A percentile compares a stretch with the other conserved stretches of the same genome.
These are phyloP conservation scores for Drosophila grimshawi DNA, from an alignment of 1,140 invertebrate genomes.

Conservation along the genomic window DNA sequence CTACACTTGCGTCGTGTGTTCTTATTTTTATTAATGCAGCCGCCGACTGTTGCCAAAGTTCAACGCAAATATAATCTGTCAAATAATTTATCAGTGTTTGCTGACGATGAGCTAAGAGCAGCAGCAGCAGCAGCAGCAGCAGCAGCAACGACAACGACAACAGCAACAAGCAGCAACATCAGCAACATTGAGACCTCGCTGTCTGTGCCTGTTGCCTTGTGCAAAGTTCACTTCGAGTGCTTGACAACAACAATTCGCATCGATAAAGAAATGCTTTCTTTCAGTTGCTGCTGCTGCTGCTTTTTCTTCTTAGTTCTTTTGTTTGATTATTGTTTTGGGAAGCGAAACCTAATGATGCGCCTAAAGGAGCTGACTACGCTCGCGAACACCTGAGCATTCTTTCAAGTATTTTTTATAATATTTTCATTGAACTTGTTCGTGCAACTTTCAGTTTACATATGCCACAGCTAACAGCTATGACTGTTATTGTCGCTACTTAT, in stretches of 20 bases:
- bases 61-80: slow-evolving; percentile 82
- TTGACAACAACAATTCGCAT: slow-evolving; percentile 47
- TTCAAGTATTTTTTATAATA: background rate
- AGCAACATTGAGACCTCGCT: slow-evolving; percentile 48
- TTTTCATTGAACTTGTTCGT: slow-evolving; percentile 14
- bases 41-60: slow-evolving; percentile 65
- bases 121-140: slow-evolving; percentile 16
- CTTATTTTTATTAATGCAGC: slow-evolving; percentile 62
- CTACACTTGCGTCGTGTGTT: slow-evolving; percentile 53
- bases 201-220: slow-evolving; percentile 45
- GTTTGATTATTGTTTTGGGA: slow-evolving; percentile 38
- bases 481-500: slow-evolving; percentile 13
- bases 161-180: background rate
- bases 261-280: slow-evolving; percentile 57
- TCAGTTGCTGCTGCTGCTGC: slow-evolving; percentile 4
- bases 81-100: slow-evolving; percentile 82
- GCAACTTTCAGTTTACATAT: slow-evolving; percentile 48
- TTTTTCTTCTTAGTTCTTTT: background rate
- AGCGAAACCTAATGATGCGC: slow-evolving; percentile 44
- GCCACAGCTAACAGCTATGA: slow-evolving; percentile 15
- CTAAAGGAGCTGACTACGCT: slow-evolving; percentile 9
- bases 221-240: slow-evolving; percentile 54
- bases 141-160: slow-evolving; percentile 9
- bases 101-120: slow-evolving; percentile 58
- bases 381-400: background rate